A percentile compares a stretch with the other conserved stretches of the same genome.
phyloP scores from a whole-genome alignment of 2,888 invertebrate species.

The Urechis unicinctus region DNA sequence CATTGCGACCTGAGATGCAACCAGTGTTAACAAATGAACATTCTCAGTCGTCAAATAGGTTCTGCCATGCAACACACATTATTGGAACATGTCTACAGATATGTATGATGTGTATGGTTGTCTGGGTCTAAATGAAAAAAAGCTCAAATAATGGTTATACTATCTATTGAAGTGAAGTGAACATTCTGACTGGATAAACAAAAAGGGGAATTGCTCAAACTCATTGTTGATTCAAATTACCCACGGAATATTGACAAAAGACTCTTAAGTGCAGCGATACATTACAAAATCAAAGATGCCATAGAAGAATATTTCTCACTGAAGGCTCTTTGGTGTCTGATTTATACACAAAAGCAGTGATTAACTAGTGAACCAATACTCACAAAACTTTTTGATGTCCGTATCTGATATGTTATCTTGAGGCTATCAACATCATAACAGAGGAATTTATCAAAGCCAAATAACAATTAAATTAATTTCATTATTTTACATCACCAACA shows the following conservation, averaged over 20 bases:
- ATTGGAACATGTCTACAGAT: no score
- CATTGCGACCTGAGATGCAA: slow-evolving; percentile 60
- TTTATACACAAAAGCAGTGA: neutral
- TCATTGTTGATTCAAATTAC: no score
- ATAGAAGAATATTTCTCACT: neutral
- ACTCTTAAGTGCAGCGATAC: no score
- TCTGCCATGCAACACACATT: no score
- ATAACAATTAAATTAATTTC: neutral
- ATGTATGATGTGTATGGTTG: no score
- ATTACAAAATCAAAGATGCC: no score
- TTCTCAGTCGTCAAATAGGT: neutral
- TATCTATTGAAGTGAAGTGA: no score
- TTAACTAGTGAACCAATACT: slow-evolving; percentile 22
- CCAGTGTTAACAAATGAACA: neutral
- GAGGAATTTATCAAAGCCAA: slow-evolving; percentile 1
- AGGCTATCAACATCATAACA: slow-evolving; percentile 18
- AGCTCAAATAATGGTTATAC: no score
- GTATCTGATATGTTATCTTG: slow-evolving; percentile 55
- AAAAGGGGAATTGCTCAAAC: no score
- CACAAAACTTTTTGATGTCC: slow-evolving; percentile 78
- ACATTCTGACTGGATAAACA: no score
- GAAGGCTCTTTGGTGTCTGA: neutral
- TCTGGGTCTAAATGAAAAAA: no score
- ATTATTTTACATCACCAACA: neutral
- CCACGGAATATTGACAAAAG: no score